Evolutionary conservation across 2,113 vertebrate species (phyloP), one percentile per base, ranked within the genome.

Genomic region (Myrmecophaga tridactyla): DNA sequence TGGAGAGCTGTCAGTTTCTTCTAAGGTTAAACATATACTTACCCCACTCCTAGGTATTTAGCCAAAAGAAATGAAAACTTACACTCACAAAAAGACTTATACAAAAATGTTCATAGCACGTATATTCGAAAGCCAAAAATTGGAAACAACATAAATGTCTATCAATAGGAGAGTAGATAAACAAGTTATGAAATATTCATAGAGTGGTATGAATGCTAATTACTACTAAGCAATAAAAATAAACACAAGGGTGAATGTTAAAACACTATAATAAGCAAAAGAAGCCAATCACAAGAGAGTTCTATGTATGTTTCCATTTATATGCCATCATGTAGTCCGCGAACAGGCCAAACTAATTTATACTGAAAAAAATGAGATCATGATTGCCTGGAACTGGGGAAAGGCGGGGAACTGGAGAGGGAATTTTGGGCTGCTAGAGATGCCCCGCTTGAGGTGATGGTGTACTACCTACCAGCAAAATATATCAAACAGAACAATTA

Each of bases 61-160:
- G 51, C 48, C 4, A 56, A 65, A n/a, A 92, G 88, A 92, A 93
- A 60, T 63, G 34, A 94, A 94, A 93, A 39, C 18, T 48, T 86
- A 69, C 3, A 18, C 65, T 36, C 89, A 70, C 56, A 88, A 76
- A 92, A 90, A 80, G 53, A 60, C 63, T 34, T 34, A 23, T 21
- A 70, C 41, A 65, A 78, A 53, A 86, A 94, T 43, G 25, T 76
- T 70, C 11, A 21, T 51, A 75, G n/a, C 25, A 89, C 36, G 63
- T 65, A 8, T 65, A 56, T 65, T 93, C 53, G 84, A 72, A 92
- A 84, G 6, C 41, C 27, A 27, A 46, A 94, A 82, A 41, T 27
- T 90, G 23, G 58, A 91, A 78, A 91, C 10, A 41, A 85, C 7
- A 1, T 39, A 90, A 86, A 73, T 20, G 36, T 67, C 67, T 27